These are phyloP conservation scores for Halcyon senegalensis DNA, from an alignment of 2,113 vertebrate species.

Conservation along the genomic window DNA sequence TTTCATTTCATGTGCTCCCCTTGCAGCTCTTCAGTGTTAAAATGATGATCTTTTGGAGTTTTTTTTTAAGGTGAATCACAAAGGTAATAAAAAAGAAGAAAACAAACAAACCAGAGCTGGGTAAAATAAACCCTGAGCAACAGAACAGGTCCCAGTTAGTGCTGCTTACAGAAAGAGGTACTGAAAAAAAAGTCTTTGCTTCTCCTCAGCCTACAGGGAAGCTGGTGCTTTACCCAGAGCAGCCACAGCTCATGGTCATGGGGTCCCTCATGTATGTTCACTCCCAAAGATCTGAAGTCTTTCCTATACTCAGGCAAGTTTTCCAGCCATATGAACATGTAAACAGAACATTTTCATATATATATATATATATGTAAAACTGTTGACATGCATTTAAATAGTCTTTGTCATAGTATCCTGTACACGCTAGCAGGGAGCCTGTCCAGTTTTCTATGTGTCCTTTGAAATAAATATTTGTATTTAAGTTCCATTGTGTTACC, in stretches of 20 bases:
- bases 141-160: background rate
- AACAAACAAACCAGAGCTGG: background rate
- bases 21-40: background rate
- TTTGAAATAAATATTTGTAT: background rate
- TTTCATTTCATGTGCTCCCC: background rate
- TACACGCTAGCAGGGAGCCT: background rate
- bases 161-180: background rate
- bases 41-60: rapidly evolving
- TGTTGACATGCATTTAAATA: background rate
- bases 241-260: background rate
- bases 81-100: background rate
- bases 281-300: background rate
- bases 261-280: rapidly evolving
- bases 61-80: background rate
- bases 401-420: background rate
- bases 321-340: background rate
- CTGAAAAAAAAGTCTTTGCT: background rate
- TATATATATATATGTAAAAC: background rate
- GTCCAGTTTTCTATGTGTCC: background rate
- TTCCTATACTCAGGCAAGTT: background rate
- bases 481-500: background rate
- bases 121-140: background rate
- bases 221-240: background rate
- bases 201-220: background rate
- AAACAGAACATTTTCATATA: background rate